Base-by-base conservation (phyloP, 2,797 vertebrate species). In the Sebastes kiyomatsui region DNA sequence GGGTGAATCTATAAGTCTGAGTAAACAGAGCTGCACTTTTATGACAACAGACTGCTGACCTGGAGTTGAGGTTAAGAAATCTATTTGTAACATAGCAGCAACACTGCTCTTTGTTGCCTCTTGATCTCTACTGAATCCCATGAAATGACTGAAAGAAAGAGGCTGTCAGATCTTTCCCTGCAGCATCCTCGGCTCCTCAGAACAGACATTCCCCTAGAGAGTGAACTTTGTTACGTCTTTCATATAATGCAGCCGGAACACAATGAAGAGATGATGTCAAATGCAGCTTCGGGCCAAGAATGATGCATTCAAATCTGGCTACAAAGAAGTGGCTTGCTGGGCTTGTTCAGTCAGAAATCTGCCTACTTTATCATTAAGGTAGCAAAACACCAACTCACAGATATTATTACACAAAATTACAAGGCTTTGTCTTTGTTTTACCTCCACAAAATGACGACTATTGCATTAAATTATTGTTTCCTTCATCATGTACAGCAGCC, bases 11-110 rank as follows among this genome's bases (percentile, higher is more conserved):
- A 9, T 70, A 77, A 46, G 79, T 75, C 46, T 77, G 67, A 77
- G 56, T 67, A 84, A 85, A 87, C 80, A 73, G 61, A 85, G 73
- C 71, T 62, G 38, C 65, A 58, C 66, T 64, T 85, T 75, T 28
- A 49, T 80, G 67, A 89, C 79, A 81, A 79, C 70, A 86, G 81
- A 65, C 64, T 67, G 59, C 68, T 86, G 86, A 88, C 84, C 79
- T 81, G 76, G 56, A 83, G 67, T 23, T 35, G 60, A 69, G 78
- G 87, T 77, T 61, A 68, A 59, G n/a, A 81, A 73, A 82, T 89
- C 74, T 80, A 79, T 90, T 90, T 80, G 75, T 35, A 77, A 77
- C 67, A 18, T n/a, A 60, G 46, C 67, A 72, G 7, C 13, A 79
- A 67, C 60, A 18, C 30, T 65, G 33, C 11, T n/a, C 77, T 68